Evolutionary conservation across 1,140 invertebrate genomes (phyloP), one percentile per base, ranked within the genome.

Genomic region (Papilio dardanus): DNA sequence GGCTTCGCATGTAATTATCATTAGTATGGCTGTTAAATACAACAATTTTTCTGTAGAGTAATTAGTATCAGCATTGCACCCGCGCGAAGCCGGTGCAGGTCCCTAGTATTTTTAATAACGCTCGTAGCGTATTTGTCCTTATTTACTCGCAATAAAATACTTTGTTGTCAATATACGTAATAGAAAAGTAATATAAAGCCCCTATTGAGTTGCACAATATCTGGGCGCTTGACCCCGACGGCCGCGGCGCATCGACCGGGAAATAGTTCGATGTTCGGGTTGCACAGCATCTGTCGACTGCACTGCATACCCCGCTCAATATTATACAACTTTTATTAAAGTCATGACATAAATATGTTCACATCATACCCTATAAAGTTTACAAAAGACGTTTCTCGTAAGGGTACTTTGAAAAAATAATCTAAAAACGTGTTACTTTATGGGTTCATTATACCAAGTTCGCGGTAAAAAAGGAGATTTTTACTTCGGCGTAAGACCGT

Each of bases 181-280:
- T 58, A 58, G n/a, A n/a, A n/a, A n/a, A n/a, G 24, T 58, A 12
- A 58, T 58, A 28, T 58, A 58, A 24, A 58, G 24, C 24, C 24
- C 24, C 24, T 14, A 21, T 30, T 28, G 54, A 67, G n/a, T 7
- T 66, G 71, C n/a, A 77, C 74, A 16, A 5, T 37, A 37, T 67
- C 33, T 21, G 12, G 14, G 37, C 42, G 67, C 46, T 30, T 80
- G 81, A 82, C 81, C 81, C 68, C 40, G 24, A 3, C 33, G 33
- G 3, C n/a, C 6, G 8, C 33, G 35, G 79, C 81, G 79, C 76
- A 79, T 77, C 75, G 78, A 74, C 69, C 75, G 77, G 68, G 75
- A 74, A 79, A 78, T 78, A 75, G 77, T 79, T 81, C 79, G 79
- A 79, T 74, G 68, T 40, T 50, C 68, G 68, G 50, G 75, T 71